Evolutionary conservation across 2,113 vertebrate genomes (phyloP).

Genomic region (Megaceryle torquata): DNA sequence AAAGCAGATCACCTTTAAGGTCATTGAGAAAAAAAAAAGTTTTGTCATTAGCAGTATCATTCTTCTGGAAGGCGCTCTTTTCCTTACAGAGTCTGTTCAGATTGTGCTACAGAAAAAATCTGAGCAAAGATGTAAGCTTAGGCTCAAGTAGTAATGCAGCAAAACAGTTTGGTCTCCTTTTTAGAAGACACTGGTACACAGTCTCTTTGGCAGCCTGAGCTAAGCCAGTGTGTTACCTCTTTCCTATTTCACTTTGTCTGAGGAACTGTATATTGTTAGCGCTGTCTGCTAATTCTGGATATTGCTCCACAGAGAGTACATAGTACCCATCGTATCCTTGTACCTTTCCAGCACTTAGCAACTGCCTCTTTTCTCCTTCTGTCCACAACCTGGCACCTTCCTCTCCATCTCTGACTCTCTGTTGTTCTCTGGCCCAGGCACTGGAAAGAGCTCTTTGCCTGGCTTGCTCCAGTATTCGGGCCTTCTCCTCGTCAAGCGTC

Average conservation of each 20-base stretch:
- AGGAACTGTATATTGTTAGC: constrained; percentile 98
- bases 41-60: constrained; percentile 74
- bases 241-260: constrained; percentile 97
- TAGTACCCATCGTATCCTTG: constrained; percentile 98
- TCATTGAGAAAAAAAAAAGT: constrained; percentile 82
- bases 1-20: constrained; percentile 89
- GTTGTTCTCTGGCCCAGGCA: constrained; percentile 94
- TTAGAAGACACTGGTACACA: constrained; percentile 67
- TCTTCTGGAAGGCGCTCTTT: constrained; percentile 77
- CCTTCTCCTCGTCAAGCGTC: constrained; percentile 94
- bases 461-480: constrained; percentile 92
- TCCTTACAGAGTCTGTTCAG: constrained; percentile 75
- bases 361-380: constrained; percentile 96
- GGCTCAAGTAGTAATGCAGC: constrained; percentile 83
- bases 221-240: constrained; percentile 91
- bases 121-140: constrained; percentile 82
- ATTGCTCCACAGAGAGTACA: constrained; percentile 98
- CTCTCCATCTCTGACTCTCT: constrained; percentile 91
- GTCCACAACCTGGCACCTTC: constrained; percentile 94
- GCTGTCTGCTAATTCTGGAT: constrained; percentile 97
- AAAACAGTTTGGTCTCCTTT: constrained; percentile 81
- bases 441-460: constrained; percentile 90
- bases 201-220: constrained; percentile 82
- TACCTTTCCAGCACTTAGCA: constrained; percentile 93
- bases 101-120: constrained; percentile 88